Evolutionary conservation across 1,140 invertebrate species (phyloP).

Genomic region (Pogonus chalceus): DNA sequence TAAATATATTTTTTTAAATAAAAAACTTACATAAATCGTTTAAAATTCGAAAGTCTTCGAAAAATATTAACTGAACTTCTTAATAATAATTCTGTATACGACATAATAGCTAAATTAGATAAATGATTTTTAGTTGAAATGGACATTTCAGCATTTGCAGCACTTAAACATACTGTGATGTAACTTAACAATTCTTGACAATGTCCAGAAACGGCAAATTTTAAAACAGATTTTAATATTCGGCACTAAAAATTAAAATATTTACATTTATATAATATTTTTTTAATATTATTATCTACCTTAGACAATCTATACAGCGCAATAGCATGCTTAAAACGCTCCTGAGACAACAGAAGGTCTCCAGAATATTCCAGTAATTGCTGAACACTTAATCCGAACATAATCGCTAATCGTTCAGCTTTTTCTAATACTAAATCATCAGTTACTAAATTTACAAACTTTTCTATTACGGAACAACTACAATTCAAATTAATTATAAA

Average conservation of each 20-base stretch:
- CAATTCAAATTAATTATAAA: slow-evolving; percentile 21
- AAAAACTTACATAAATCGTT: slow-evolving; percentile 45
- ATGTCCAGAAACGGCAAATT: slow-evolving; percentile 60
- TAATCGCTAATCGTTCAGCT: slow-evolving; percentile 42
- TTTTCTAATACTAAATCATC: slow-evolving; percentile 43
- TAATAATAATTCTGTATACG: slow-evolving; percentile 51
- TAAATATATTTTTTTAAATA: background rate
- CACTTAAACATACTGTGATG: slow-evolving; percentile 45
- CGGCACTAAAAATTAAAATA: slow-evolving; percentile 40
- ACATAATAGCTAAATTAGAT: slow-evolving; percentile 57
- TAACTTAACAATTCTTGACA: slow-evolving; percentile 56
- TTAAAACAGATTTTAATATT: slow-evolving; percentile 58
- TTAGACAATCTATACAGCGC: slow-evolving; percentile 62
- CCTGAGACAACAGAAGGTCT: slow-evolving; percentile 53
- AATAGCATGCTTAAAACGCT: slow-evolving; percentile 54
- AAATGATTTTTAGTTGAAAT: slow-evolving; percentile 53
- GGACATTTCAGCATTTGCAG: slow-evolving; percentile 46
- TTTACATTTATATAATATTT: slow-evolving; percentile 8
- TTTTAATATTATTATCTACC: slow-evolving; percentile 29
- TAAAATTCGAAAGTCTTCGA: slow-evolving; percentile 34
- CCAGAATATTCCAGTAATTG: slow-evolving; percentile 61
- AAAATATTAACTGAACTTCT: slow-evolving; percentile 32
- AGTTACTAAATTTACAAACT: slow-evolving; percentile 56
- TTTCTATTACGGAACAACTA: slow-evolving; percentile 50
- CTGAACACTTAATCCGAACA: slow-evolving; percentile 58